Evolutionary conservation across 2,888 invertebrate species (phyloP).

Genomic region (Gandaritis pyraliata): DNA sequence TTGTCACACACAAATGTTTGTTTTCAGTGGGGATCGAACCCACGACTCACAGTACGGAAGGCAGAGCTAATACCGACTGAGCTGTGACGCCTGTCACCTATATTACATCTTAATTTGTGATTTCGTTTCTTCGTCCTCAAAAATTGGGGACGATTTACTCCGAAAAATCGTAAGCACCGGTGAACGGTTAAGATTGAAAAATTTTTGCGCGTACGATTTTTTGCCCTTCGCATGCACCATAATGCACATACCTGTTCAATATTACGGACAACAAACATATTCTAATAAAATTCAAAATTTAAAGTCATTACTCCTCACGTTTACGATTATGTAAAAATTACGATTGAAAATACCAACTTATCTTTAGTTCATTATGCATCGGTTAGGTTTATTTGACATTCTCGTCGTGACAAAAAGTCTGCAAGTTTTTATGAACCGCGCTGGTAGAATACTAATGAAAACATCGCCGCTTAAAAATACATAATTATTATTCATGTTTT

Average conservation of each 20-base stretch:
- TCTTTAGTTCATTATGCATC: slow-evolving; percentile 41
- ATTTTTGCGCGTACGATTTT: slow-evolving; percentile 10
- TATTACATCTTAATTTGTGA: too few species aligned
- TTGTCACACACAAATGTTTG: too few species aligned
- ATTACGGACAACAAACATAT: slow-evolving; percentile 11
- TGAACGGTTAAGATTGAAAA: slow-evolving; percentile 2
- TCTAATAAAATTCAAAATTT: slow-evolving; percentile 26
- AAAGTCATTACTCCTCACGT: slow-evolving; percentile 24
- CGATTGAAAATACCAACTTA: slow-evolving; percentile 31
- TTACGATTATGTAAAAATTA: slow-evolving; percentile 35
- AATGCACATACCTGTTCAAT: slow-evolving; percentile 12
- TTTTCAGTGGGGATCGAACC: too few species aligned
- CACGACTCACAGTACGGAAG: too few species aligned
- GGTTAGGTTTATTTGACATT: slow-evolving; percentile 51
- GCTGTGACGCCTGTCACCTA: too few species aligned
- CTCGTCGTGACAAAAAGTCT: slow-evolving; percentile 45
- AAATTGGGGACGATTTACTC: too few species aligned
- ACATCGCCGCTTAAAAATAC: slow-evolving; percentile 35
- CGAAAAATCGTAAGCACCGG: neutral
- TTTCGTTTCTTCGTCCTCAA: neutral
- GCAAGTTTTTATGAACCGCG: slow-evolving; percentile 43
- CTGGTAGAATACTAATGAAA: slow-evolving; percentile 46
- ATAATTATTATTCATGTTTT: slow-evolving; percentile 45
- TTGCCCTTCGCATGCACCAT: slow-evolving; percentile 16
- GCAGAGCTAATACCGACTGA: too few species aligned